A percentile compares a stretch with the other conserved stretches of the same genome.
Conservation (phyloP, 2,113 vertebrate genomes). For the Ophiodon elongatus region DNA sequence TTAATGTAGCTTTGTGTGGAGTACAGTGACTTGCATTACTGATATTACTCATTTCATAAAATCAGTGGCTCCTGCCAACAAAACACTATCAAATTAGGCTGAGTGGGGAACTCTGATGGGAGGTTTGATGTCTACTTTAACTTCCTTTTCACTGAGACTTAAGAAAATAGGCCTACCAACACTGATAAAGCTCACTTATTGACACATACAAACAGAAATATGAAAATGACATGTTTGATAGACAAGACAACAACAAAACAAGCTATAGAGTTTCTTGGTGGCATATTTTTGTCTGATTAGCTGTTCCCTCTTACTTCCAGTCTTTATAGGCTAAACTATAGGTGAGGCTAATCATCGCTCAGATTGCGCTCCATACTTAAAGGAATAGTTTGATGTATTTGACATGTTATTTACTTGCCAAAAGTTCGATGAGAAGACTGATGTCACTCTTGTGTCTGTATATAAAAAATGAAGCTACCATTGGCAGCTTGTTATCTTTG, state of each 20-base stretch:
- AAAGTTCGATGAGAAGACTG: neutral
- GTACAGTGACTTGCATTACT: slow-evolving; percentile 27
- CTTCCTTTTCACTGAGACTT: neutral
- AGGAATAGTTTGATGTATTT: neutral
- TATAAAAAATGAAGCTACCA: neutral
- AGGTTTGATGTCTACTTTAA: slow-evolving; percentile 1
- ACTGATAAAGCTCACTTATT: neutral
- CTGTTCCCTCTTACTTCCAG: neutral
- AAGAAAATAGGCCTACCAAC: neutral
- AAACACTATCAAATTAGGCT: slow-evolving; percentile 45
- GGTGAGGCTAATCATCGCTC: neutral
- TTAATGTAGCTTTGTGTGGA: neutral
- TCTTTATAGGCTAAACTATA: neutral
- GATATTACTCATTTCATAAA: slow-evolving; percentile 33
- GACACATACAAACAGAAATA: neutral
- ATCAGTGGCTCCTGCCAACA: slow-evolving; percentile 42
- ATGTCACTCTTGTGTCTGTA: neutral
- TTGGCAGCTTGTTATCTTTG: neutral
- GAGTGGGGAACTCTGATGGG: slow-evolving; percentile 17
- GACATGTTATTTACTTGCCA: neutral
- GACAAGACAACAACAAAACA: neutral
- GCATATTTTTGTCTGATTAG: neutral
- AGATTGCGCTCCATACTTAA: neutral
- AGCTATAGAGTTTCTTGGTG: neutral
- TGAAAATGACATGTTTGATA: neutral